phyloP scores from a whole-genome alignment of 2,113 vertebrate genomes.

The Atherinomorus stipes region DNA sequence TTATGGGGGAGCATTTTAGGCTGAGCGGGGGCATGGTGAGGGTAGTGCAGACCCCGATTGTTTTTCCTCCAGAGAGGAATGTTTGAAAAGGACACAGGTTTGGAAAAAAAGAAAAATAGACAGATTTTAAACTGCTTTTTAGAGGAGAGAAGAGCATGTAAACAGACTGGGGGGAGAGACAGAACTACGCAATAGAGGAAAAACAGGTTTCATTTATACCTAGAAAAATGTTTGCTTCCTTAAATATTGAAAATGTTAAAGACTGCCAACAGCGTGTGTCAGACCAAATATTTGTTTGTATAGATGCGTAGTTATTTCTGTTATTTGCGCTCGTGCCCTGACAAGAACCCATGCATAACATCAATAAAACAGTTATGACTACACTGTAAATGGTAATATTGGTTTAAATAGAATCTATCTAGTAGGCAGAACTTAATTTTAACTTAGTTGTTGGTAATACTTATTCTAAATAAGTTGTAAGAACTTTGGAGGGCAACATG shows the following conservation, averaged over 20 bases:
- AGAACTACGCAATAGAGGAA: background rate
- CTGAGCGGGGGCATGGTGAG: conserved; percentile 18
- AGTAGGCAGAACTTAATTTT: too few species aligned
- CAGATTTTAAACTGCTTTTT: background rate
- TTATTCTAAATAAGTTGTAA: too few species aligned
- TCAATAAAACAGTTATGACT: conserved; percentile 24
- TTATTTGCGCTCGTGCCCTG: conserved; percentile 2
- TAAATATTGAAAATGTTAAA: background rate
- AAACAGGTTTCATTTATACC: background rate
- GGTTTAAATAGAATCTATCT: too few species aligned
- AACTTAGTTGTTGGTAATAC: too few species aligned
- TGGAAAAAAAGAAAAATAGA: background rate
- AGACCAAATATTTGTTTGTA: conserved; percentile 25
- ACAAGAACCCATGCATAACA: conserved; percentile 10
- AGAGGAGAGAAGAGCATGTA: background rate
- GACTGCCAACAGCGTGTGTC: background rate
- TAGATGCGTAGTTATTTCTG: conserved; percentile 4
- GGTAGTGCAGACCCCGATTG: conserved; percentile 28
- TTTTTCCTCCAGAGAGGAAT: conserved; percentile 43
- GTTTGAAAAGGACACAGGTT: conserved; percentile 41
- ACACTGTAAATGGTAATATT: too few species aligned
- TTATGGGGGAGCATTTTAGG: conserved; percentile 78
- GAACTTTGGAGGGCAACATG: too few species aligned
- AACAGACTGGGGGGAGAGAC: conserved; percentile 20
- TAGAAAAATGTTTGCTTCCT: conserved; percentile 10